phyloP scores from a whole-genome alignment of 2,113 vertebrate genomes.

The Paramisgurnus dabryanus region DNA sequence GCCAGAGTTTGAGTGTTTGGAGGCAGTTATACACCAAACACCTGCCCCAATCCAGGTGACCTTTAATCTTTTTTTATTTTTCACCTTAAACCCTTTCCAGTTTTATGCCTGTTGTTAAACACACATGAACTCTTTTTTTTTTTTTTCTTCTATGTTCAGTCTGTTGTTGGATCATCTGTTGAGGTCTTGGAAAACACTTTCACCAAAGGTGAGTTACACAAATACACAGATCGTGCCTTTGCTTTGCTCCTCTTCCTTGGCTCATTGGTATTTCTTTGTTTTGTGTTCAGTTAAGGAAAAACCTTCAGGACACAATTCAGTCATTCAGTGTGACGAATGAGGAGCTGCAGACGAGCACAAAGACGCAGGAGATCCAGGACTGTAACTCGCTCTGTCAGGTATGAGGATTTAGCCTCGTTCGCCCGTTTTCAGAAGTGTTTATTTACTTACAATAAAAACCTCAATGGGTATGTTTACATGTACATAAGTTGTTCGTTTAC shows the following conservation, averaged over 20 bases:
- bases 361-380: conserved; percentile 68
- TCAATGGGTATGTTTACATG: no score
- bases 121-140: not conserved
- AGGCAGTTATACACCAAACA: conserved; percentile 93
- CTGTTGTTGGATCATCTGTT: conserved; percentile 86
- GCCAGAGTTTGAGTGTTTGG: conserved; percentile 88
- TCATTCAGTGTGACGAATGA: conserved; percentile 90
- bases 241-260: not conserved
- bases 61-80: not conserved
- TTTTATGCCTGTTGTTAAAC: no score
- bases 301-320: conserved; percentile 85
- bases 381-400: conserved; percentile 86
- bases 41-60: conserved; percentile 89
- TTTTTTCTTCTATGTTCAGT: conserved; percentile 64
- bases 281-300: conserved; percentile 76
- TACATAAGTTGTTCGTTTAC: no score
- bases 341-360: conserved; percentile 73
- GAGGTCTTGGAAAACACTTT: conserved; percentile 79
- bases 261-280: not conserved
- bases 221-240: no score
- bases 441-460: no score
- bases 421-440: no score
- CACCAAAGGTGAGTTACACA: conserved; percentile 78
- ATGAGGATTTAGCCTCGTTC: conserved; percentile 23
- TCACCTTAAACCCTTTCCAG: not conserved